These are phyloP conservation scores for Orius insidiosus DNA, from an alignment of 1,140 invertebrate species.

Conservation along the genomic window DNA sequence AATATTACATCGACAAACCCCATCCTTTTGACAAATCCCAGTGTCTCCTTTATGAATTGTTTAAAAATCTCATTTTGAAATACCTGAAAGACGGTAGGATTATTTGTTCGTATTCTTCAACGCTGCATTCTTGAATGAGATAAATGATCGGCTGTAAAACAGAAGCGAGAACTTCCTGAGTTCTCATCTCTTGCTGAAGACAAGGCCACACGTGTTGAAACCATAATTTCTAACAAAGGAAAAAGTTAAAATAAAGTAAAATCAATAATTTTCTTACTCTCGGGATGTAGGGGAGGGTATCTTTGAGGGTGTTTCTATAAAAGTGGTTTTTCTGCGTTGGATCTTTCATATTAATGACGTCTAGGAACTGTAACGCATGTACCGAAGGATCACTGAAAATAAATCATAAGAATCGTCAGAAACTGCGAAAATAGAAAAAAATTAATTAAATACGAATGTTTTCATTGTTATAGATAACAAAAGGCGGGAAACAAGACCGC, in stretches of 20 bases:
- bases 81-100: constrained; percentile 67
- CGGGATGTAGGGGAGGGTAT: constrained; percentile 73
- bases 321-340: constrained; percentile 74
- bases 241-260: not conserved
- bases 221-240: constrained; percentile 65
- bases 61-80: constrained; percentile 1
- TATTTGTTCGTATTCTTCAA: constrained; percentile 66
- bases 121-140: constrained; percentile 66
- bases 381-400: constrained; percentile 66
- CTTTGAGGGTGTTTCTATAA: constrained; percentile 68
- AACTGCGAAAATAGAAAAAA: not conserved
- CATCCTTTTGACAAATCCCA: not conserved
- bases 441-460: not conserved
- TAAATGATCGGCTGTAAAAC: constrained; percentile 76
- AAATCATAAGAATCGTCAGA: constrained; percentile 23
- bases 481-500: too few relatives aligned
- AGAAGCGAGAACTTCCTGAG: constrained; percentile 69
- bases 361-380: constrained; percentile 76
- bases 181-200: constrained; percentile 66
- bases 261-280: constrained; percentile 42
- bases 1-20: not conserved
- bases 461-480: too few relatives aligned
- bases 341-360: constrained; percentile 85
- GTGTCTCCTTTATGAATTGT: not conserved
- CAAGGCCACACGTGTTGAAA: constrained; percentile 87